Base-by-base conservation (phyloP, 1,140 invertebrate species). In the Drosophila neocordata region DNA sequence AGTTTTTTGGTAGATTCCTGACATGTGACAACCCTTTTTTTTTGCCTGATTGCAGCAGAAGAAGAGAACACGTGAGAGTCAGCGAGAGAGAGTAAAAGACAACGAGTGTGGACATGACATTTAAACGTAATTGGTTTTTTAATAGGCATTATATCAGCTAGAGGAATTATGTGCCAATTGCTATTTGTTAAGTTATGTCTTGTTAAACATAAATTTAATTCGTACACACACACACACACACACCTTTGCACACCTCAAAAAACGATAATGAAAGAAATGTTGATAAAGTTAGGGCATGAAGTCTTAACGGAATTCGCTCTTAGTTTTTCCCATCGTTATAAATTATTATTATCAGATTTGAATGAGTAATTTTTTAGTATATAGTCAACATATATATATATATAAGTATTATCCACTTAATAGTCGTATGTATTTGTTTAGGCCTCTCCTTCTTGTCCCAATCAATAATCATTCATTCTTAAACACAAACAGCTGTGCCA, bases 91-190 rank as follows among this genome's bases (percentile, higher is more conserved):
- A 52, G 15, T 1, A n/a, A 44, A 37, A 3, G 66, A 48, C 64
- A 13, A 38, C 12, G 5, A 63, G 52, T 62, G 20, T 37, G 13
- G 65, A 87, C 83, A 87, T 60, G 83, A 51, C 69, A 76, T 76
- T 87, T 88, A 87, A 88, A 73, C 82, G 83, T 87, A 87, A 87
- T 87, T 88, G 83, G 74, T 75, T 82, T 87, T 87, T 87, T 87
- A 87, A 87, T 87, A 87, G 82, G 63, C 71, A 87, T 87, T 76
- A 61, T 87, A 85, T 88, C 82, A 87, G 74, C 56, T 22, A 31
- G 51, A 51, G 61, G 79, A 79, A 87, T 87, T 88, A 87, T 87
- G 82, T 82, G 78, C 70, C 83, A 76, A 88, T 75, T 85, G 81
- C 76, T 62, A 66, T 81, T 75, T 64, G 76, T 67, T 70, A 61